A percentile compares a stretch with the other conserved stretches of the same genome.
Conservation (phyloP, 2,797 vertebrate genomes). For the Megaceryle alcyon region DNA sequence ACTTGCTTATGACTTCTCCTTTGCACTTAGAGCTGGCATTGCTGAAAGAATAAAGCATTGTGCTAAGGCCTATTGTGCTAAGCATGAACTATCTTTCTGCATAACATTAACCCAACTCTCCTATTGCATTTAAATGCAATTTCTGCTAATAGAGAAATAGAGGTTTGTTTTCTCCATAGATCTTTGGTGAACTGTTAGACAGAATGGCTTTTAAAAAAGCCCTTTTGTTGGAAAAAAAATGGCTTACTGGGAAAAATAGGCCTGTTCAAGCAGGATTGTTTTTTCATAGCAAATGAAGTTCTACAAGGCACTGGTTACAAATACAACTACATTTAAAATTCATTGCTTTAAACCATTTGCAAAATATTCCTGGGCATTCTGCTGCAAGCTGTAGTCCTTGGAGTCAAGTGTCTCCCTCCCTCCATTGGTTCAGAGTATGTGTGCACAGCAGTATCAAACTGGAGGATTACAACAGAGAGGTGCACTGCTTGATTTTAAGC, state of each 20-base stretch:
- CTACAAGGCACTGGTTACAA: neutral
- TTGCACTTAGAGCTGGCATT: constrained; percentile 65
- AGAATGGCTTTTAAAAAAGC: neutral
- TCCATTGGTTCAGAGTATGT: neutral
- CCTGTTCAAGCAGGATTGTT: neutral
- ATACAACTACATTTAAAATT: neutral
- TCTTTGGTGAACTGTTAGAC: neutral
- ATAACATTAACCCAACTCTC: constrained; percentile 61
- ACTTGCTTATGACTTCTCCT: constrained; percentile 72
- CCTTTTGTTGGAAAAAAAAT: neutral
- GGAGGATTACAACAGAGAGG: neutral
- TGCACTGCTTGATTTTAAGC: neutral
- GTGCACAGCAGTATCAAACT: neutral
- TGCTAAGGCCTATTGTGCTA: constrained; percentile 65
- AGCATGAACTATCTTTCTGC: constrained; percentile 72
- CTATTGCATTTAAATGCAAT: constrained; percentile 57
- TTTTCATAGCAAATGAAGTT: neutral
- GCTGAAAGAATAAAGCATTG: constrained; percentile 72
- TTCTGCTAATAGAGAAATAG: constrained; percentile 21
- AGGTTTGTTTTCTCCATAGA: neutral
- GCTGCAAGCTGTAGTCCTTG: neutral
- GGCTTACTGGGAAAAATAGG: neutral
- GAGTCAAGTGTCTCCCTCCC: neutral
- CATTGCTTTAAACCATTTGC: neutral
- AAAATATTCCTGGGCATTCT: neutral